Evolutionary conservation across 2,888 invertebrate genomes (phyloP).

Genomic region (Philereme vetulata): DNA sequence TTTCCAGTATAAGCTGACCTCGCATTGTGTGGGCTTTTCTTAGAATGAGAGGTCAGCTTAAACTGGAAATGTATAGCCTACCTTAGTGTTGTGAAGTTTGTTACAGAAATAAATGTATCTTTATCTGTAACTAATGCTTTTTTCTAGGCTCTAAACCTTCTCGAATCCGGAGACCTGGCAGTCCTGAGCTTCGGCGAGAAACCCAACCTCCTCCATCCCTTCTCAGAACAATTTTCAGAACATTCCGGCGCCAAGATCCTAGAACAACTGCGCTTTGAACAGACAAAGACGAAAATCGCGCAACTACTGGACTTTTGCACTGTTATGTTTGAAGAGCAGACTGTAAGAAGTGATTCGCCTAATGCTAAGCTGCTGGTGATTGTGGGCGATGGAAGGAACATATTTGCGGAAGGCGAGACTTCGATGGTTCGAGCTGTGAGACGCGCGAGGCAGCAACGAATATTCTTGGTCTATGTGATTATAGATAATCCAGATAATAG

Average conservation of each 20-base stretch:
- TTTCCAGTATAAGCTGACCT: too few species aligned
- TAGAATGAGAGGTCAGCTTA: too few species aligned
- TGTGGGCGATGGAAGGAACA: conserved; percentile 97
- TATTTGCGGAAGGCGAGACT: conserved; percentile 93
- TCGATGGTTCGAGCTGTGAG: conserved; percentile 90
- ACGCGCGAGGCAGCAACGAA: conserved; percentile 89
- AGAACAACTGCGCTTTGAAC: conserved; percentile 93
- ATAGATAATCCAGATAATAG: conserved; percentile 97
- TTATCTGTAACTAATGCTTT: neutral
- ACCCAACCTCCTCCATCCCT: conserved; percentile 93
- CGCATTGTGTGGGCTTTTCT: too few species aligned
- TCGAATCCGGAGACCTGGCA: conserved; percentile 97
- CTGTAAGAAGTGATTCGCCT: conserved; percentile 78
- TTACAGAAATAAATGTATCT: too few species aligned
- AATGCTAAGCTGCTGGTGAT: conserved; percentile 94
- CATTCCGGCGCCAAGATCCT: conserved; percentile 92
- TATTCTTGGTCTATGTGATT: conserved; percentile 97
- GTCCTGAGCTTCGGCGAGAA: conserved; percentile 96
- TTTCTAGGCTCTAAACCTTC: conserved; percentile 90
- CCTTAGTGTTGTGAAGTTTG: too few species aligned
- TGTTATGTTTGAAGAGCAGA: conserved; percentile 80
- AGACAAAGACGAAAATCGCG: conserved; percentile 94
- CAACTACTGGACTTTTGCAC: conserved; percentile 91
- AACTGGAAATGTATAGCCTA: too few species aligned
- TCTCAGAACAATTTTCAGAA: conserved; percentile 94